A percentile compares a stretch with the other conserved stretches of the same genome.
These are phyloP conservation scores for Aptenodytes forsteri DNA, from an alignment of 2,113 vertebrate genomes.

Conservation along the genomic window DNA sequence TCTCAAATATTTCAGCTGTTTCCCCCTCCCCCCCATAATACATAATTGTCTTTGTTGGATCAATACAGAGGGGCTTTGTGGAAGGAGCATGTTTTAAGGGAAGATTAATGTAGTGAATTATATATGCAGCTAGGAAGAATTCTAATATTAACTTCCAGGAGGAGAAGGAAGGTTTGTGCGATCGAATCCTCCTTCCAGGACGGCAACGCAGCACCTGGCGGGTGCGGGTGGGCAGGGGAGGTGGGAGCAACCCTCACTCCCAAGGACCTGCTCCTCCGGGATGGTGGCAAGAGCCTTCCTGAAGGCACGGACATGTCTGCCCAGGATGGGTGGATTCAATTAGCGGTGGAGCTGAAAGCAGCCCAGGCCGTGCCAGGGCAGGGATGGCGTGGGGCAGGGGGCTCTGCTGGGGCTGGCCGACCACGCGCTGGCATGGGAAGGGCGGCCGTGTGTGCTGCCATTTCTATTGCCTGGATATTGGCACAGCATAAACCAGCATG, in stretches of 20 bases:
- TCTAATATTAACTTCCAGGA: constrained; percentile 25
- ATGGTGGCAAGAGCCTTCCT: neutral
- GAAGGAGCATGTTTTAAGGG: neutral
- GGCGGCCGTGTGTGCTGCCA: accelerated
- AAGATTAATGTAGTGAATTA: constrained; percentile 58
- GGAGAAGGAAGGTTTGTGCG: neutral
- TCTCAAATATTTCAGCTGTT: constrained; percentile 64
- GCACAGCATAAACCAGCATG: accelerated
- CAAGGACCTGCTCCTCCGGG: neutral
- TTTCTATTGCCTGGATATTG: neutral
- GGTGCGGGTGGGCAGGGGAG: neutral
- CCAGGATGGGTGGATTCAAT: neutral
- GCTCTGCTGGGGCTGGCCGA: neutral
- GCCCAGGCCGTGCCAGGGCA: neutral
- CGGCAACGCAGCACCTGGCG: accelerated
- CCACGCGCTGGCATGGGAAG: neutral
- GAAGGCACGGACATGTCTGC: accelerated
- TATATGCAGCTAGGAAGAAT: constrained; percentile 22
- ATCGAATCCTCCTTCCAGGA: neutral
- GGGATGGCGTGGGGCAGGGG: neutral
- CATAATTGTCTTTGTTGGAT: constrained; percentile 69
- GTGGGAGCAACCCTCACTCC: neutral
- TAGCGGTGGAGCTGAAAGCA: neutral
- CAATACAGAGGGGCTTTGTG: constrained; percentile 70
- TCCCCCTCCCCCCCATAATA: neutral